Percentiles rank a stretch among this genome's conserved stretches.
Conservation (phyloP, 2,888 invertebrate genomes). For the Caenorhabditis angaria region DNA sequence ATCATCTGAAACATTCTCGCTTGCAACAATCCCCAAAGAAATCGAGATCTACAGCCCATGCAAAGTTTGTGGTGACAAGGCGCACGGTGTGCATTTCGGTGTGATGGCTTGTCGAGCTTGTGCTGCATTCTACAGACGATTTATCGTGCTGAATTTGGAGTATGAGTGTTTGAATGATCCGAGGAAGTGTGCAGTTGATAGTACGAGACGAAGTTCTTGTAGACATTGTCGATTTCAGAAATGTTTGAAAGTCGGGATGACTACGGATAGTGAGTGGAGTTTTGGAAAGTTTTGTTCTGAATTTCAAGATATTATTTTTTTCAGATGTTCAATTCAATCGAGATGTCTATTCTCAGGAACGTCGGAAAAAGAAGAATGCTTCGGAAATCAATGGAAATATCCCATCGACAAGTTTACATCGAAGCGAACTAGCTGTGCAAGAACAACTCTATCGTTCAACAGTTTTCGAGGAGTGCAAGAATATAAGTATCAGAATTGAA, state of each 20-base stretch:
- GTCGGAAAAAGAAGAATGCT: conserved; percentile 17
- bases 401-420: not conserved
- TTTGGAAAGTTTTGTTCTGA: no score
- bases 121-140: conserved; percentile 50
- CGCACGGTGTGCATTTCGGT: conserved; percentile 49
- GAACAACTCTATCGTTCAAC: conserved; percentile 18
- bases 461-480: conserved; percentile 20
- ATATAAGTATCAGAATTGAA: conserved; percentile 18
- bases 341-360: conserved; percentile 24
- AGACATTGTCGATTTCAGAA: conserved; percentile 48
- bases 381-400: not conserved
- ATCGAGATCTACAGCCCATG: no score
- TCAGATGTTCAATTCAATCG: conserved; percentile 50
- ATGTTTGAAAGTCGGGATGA: conserved; percentile 45
- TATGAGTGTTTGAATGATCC: conserved; percentile 42
- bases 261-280: conserved; percentile 39
- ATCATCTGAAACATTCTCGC: no score
- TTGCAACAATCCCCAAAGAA: no score
- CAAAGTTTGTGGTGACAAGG: not conserved
- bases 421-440: conserved; percentile 9
- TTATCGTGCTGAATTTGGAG: conserved; percentile 42
- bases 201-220: conserved; percentile 38
- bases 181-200: conserved; percentile 32
- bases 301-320: not conserved
- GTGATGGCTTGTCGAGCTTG: conserved; percentile 51